Evolutionary conservation across 2,888 invertebrate species (phyloP).

Genomic region (Dascillus cervinus): DNA sequence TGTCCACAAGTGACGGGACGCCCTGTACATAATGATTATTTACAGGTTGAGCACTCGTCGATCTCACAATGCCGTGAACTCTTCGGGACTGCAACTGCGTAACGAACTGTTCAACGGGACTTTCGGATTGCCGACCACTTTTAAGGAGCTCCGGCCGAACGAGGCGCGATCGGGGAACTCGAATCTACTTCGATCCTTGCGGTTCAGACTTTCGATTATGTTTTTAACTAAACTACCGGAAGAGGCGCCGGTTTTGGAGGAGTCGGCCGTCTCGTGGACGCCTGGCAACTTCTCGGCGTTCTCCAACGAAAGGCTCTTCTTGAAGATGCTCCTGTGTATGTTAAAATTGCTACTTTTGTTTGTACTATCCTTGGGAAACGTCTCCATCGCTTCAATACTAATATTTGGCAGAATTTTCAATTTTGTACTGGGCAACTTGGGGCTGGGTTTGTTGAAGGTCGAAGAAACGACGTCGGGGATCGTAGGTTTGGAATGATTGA

Average conservation of each 20-base stretch:
- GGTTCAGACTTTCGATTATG: slow-evolving; percentile 39
- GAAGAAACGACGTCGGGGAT: slow-evolving; percentile 30
- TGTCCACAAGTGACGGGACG: too few species aligned
- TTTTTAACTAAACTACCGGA: slow-evolving; percentile 33
- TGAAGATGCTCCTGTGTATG: slow-evolving; percentile 28
- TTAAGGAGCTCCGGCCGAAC: slow-evolving; percentile 37
- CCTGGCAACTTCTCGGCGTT: slow-evolving; percentile 1
- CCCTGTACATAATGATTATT: too few species aligned
- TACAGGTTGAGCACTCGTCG: too few species aligned
- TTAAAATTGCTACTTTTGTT: slow-evolving; percentile 15
- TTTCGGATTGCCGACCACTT: slow-evolving; percentile 31
- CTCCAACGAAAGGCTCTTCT: slow-evolving; percentile 10
- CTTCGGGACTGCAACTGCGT: slow-evolving; percentile 24
- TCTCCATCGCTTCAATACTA: not conserved
- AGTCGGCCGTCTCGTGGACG: not conserved
- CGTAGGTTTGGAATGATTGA: slow-evolving; percentile 17
- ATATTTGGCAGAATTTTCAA: not conserved
- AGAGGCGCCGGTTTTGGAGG: not conserved
- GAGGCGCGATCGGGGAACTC: slow-evolving; percentile 28
- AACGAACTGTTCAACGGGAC: slow-evolving; percentile 13
- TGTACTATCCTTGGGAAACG: not conserved
- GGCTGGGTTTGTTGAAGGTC: slow-evolving; percentile 14
- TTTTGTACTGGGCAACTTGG: not conserved
- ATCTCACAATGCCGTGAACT: slow-evolving; percentile 28
- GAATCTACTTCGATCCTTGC: slow-evolving; percentile 28